Evolutionary conservation across 2,113 vertebrate species (phyloP), one percentile per base, ranked within the genome.

Genomic region (Acrocephalus arundinaceus): DNA sequence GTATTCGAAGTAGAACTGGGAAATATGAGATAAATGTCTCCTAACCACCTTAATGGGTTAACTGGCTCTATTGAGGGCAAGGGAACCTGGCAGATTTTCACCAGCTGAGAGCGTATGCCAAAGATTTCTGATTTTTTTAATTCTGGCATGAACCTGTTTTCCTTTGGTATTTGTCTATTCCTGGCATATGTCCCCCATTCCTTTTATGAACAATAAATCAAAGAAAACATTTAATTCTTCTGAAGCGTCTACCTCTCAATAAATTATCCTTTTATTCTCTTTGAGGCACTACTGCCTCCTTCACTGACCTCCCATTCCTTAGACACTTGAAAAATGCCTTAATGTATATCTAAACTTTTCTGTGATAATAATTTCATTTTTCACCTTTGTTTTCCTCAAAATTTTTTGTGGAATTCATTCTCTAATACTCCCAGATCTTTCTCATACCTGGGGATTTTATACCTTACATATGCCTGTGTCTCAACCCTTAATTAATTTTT

Each of bases 201-300:
- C 48, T 91, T 95, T 95, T 87, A 81, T 85, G 90, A 90, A 86
- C 96, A 94, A 87, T 94, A 95, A 97, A 96, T 94, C 77, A 94
- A 94, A 95, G 46, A 94, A 93, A 92, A 85, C 55, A 88, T 89
- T 96, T 96, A 97, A 96, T 90, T 94, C 90, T 93, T 95, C 66
- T 86, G 84, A 95, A 95, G 39, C 0, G 0, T 84, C 48, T 71
- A 94, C 78, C 39, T 79, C 54, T 85, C 97, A 94, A 88, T 94
- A 97, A 97, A 93, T 97, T 94, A 85, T 55, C 31, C 30, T 70
- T 86, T 33, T 46, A 20, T 86, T 81, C 80, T 91, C 94, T 96
- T 95, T 63, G 82, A 78, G 83, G 52, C 7, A 5, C 54, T 88
- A 20, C 58, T 0, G 1, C 88, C 79, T 94, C 70, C 45, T 85